Conservation (phyloP, 2,113 vertebrate species). For the Upupa epops region DNA sequence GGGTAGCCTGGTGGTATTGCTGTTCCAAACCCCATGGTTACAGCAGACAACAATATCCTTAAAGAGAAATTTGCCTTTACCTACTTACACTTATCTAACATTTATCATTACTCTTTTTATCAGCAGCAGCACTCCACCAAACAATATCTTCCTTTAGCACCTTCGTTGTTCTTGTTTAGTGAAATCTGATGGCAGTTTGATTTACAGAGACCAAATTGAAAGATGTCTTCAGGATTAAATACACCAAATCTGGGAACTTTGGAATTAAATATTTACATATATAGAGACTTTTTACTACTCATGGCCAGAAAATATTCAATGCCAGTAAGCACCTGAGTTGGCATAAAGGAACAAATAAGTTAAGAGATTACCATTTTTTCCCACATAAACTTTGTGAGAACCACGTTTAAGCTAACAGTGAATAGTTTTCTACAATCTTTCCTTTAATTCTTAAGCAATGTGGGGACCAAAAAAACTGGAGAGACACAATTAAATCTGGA, state of each 20-base stretch:
- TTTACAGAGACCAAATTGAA: background rate
- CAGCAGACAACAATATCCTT: background rate
- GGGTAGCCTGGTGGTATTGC: background rate
- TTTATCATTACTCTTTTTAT: background rate
- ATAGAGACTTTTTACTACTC: background rate
- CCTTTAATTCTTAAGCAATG: background rate
- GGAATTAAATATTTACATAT: background rate
- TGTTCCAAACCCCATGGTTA: background rate
- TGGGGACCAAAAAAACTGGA: background rate
- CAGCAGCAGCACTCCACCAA: background rate
- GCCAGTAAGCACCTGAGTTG: background rate
- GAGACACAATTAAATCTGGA: slow-evolving; percentile 14
- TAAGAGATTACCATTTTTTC: background rate
- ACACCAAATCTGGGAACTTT: background rate
- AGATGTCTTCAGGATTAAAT: background rate
- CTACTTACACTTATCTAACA: background rate
- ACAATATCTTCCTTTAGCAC: background rate
- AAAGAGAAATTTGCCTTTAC: background rate
- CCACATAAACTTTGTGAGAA: background rate
- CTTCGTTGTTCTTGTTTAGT: background rate
- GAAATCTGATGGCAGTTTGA: background rate
- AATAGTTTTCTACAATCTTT: background rate
- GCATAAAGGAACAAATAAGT: background rate
- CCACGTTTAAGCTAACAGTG: background rate
- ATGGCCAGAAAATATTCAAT: background rate